Evolutionary conservation across 2,797 vertebrate species (phyloP).

Genomic region (Podarcis lilfordi): DNA sequence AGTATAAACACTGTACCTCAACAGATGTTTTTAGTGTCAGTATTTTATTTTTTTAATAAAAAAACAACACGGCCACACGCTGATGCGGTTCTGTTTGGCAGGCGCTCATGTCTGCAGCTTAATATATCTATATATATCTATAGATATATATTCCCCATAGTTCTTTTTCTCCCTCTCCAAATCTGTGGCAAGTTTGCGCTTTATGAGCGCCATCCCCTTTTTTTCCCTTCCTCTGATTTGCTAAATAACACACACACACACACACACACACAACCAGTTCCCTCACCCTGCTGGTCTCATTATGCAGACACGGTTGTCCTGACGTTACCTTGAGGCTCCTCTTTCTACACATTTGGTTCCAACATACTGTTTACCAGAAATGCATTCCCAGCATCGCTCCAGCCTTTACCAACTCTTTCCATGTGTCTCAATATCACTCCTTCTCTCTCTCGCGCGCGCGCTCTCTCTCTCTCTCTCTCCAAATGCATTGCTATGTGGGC

Average conservation of each 20-base stretch:
- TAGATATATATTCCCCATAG: background rate
- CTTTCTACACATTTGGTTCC: slow-evolving; percentile 46
- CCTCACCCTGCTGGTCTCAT: slow-evolving; percentile 15
- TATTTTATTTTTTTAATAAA: slow-evolving; percentile 5
- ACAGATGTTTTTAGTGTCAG: slow-evolving; percentile 72
- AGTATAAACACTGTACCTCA: slow-evolving; percentile 54
- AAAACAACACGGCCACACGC: slow-evolving; percentile 59
- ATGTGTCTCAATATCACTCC: slow-evolving; percentile 44
- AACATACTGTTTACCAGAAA: slow-evolving; percentile 50
- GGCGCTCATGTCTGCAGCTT: slow-evolving; percentile 61
- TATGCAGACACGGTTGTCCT: slow-evolving; percentile 33
- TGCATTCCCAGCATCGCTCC: slow-evolving; percentile 58
- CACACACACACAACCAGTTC: background rate
- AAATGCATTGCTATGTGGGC: slow-evolving; percentile 54
- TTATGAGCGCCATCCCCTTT: slow-evolving; percentile 40
- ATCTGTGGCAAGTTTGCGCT: slow-evolving; percentile 48
- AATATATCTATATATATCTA: slow-evolving; percentile 46
- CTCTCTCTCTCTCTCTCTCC: slow-evolving; percentile 48
- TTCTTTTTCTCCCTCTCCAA: slow-evolving; percentile 54
- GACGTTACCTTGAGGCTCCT: slow-evolving; percentile 63
- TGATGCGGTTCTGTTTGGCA: slow-evolving; percentile 72
- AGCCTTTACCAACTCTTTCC: slow-evolving; percentile 50
- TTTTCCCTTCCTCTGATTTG: slow-evolving; percentile 33
- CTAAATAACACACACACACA: background rate
- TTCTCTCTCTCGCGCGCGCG: slow-evolving; percentile 44